These are phyloP conservation scores for Mythimna albipuncta DNA, from an alignment of 2,888 invertebrate genomes.

Conservation along the genomic window DNA sequence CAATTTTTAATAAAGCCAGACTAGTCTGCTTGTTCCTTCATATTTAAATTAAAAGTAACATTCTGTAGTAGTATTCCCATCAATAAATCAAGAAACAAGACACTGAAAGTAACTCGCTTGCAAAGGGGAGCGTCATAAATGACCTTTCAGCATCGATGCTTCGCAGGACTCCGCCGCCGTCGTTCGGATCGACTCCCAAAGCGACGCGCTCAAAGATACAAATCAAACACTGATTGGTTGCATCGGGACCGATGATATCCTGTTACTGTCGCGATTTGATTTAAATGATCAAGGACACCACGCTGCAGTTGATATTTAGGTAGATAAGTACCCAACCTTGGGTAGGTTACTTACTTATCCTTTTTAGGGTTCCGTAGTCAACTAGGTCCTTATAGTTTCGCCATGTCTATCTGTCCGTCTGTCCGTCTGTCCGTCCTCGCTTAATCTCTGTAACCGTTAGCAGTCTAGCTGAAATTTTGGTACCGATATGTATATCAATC, in stretches of 20 bases:
- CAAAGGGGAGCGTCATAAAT: conserved; percentile 14
- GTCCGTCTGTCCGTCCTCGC: too few relatives aligned
- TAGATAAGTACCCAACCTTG: neutral
- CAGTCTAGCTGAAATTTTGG: too few relatives aligned
- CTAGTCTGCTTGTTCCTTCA: neutral
- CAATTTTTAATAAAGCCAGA: neutral
- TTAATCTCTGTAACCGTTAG: too few relatives aligned
- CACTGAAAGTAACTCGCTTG: conserved; percentile 11
- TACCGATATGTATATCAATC: too few relatives aligned
- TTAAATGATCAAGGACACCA: conserved; percentile 39
- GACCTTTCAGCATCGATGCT: conserved; percentile 26
- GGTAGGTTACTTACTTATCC: too few relatives aligned
- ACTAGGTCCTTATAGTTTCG: too few relatives aligned
- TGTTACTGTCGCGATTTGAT: conserved; percentile 60
- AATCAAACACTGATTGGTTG: conserved; percentile 78
- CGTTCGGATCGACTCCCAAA: conserved; percentile 44
- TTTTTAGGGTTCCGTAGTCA: too few relatives aligned
- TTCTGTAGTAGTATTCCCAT: neutral
- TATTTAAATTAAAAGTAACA: neutral
- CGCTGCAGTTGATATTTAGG: conserved; percentile 2
- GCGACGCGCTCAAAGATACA: conserved; percentile 52
- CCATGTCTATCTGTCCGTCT: too few relatives aligned
- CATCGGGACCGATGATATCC: conserved; percentile 71
- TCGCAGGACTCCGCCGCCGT: neutral
- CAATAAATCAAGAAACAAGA: conserved; percentile 43